Base-by-base conservation (phyloP, 2,797 vertebrate species). In the Scomberomorus guttatus region DNA sequence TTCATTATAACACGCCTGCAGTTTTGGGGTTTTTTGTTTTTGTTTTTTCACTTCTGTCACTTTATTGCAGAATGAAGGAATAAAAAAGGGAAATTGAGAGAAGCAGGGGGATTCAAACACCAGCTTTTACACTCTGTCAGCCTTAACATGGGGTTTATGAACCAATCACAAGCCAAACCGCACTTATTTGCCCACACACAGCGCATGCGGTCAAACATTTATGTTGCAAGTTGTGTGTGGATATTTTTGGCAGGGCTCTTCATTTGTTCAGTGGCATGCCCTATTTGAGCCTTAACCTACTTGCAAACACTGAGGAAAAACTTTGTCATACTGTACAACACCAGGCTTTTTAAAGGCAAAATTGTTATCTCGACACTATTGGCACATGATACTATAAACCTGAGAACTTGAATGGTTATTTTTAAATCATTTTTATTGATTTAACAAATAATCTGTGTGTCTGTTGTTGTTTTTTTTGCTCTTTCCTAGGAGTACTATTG, bases 401-500 rank as follows among this genome's bases (percentile, higher is more conserved):
- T 18, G 44, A 48, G 44, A 48, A 56, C 5, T 18, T 18, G 27
- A 39, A 13, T 3, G 3, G 34, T 37, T 12, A 18, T 37, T 60
- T 59, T 44, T 24, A 7, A 39, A 24, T 22, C 5, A 12, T n/a
- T 24, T 44, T 63, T 46, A 14, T 46, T 8, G 32, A 52, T 68
- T 39, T 75, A 51, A 62, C 10, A 39, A 32, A 17, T 42, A 18
- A 27, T 27, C 1, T 70, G 4, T 68, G 27, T 22, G 18, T 56
- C n/a, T 80, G 42, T 46, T 75, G 13, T 68, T 22, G 56, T 76
- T 17, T 65, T 20, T 60, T 39, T 34, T 25, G 7, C 56, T 72
- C 55, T 83, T 0, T 48, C 55, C 82, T 52, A 99, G 98, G 94
- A 97, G 97, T 88, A 95, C 96, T 5, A 99, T 99, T 86, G 98